Conservation (phyloP, 1,140 invertebrate species). For the Apis dorsata region DNA sequence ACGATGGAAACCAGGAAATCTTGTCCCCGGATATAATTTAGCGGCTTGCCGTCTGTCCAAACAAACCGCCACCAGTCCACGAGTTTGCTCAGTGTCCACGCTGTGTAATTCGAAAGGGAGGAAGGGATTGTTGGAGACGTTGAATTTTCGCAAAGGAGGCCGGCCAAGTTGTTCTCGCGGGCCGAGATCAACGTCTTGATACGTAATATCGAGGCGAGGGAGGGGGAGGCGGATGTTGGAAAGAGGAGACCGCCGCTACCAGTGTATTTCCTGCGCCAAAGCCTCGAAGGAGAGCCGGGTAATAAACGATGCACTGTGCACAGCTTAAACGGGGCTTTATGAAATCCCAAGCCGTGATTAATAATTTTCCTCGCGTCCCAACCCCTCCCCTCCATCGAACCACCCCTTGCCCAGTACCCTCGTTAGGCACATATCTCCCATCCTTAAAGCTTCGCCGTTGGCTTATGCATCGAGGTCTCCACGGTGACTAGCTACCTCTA, state of each 20-base stretch:
- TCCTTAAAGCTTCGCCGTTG: constrained; percentile 53
- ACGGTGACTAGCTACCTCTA: constrained; percentile 12
- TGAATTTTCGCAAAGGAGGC: constrained; percentile 58
- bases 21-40: constrained; percentile 5
- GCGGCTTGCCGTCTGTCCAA: constrained; percentile 11
- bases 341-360: constrained; percentile 77
- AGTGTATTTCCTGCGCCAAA: constrained; percentile 69
- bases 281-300: constrained; percentile 64
- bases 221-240: constrained; percentile 40
- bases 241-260: constrained; percentile 38
- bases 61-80: background rate
- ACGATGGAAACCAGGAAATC: constrained; percentile 2
- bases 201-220: constrained; percentile 55
- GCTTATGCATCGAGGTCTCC: constrained; percentile 52
- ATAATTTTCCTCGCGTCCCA: constrained; percentile 70
- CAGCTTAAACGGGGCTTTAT: constrained; percentile 77
- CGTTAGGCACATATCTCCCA: constrained; percentile 68
- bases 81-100: constrained; percentile 11
- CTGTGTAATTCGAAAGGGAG: constrained; percentile 2
- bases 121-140: constrained; percentile 35
- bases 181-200: constrained; percentile 51
- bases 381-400: constrained; percentile 30
- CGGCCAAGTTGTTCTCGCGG: constrained; percentile 33
- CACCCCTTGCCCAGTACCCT: constrained; percentile 48
- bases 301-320: constrained; percentile 74